Conservation (phyloP, 2,113 vertebrate genomes). For the Zosterops lateralis region DNA sequence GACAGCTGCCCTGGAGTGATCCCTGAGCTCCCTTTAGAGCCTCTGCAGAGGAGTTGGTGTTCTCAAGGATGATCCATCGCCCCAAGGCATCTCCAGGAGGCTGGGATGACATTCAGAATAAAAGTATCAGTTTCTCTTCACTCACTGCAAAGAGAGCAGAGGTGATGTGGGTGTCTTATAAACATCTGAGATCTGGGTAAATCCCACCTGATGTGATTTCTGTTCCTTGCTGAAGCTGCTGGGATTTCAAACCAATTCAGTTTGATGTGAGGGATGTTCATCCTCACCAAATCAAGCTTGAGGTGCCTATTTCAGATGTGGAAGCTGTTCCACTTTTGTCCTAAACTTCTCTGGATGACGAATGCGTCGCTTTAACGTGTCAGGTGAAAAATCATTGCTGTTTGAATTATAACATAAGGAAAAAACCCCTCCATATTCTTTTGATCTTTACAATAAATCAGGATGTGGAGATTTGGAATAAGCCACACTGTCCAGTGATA, state of each 20-base stretch:
- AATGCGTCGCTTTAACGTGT: accelerated
- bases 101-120: neutral
- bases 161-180: neutral
- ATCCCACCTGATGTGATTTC: neutral
- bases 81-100: neutral
- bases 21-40: neutral
- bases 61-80: neutral
- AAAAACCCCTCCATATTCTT: neutral
- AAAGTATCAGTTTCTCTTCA: neutral
- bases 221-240: neutral
- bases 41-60: neutral
- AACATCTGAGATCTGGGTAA: neutral
- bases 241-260: neutral
- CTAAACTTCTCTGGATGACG: accelerated
- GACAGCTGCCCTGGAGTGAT: neutral
- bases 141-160: neutral
- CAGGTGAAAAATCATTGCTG: neutral
- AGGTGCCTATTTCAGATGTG: neutral
- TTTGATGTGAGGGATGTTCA: neutral
- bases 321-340: neutral
- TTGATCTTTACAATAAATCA: neutral
- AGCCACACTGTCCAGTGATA: neutral
- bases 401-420: neutral
- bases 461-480: neutral
- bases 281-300: neutral